Base-by-base conservation (phyloP, 2,888 invertebrate species). In the Gortyna flavago region DNA sequence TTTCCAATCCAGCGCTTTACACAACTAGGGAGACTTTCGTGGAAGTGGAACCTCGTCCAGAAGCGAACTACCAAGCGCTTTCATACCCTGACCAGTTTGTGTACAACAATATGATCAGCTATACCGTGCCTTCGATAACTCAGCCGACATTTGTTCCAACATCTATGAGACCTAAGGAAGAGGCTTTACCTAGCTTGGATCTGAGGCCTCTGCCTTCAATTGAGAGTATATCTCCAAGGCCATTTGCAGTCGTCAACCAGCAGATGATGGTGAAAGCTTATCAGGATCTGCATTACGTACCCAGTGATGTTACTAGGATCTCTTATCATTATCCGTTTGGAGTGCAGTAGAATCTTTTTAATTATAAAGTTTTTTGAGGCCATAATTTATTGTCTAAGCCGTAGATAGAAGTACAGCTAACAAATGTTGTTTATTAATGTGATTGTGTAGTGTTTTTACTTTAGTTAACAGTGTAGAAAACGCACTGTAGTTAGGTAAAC, bases 211-310 rank as follows among this genome's bases (percentile, higher is more conserved):
- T 96, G 70, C 96, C 96, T 1, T 96, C 96, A 0, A 96, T 96
- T n/a, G 96, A 96, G 88, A 96, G 96, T 61, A 96, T 96, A 64
- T 95, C 96, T 0, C 95, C 96, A 1, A 90, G 96, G 64, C 96
- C 96, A 0, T 96, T 96, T 65, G 94, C 96, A 0, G 94, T 96
- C 1, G 95, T 96, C 59, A 96, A 96, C 83, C 96, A 96, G 87
- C 96, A 96, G 87, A 96, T 96, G 96, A 96, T 96, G 96, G 95
- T 96, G 79, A 96, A 96, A 73, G 96, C 96, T 0, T 96, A 96
- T 75, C 96, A 96, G 83, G 96, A 96, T 73, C 88, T 96, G 38
- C 96, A 96, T 87, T 96, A 96, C 76, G 95, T 94, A 3, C 95
- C 96, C 18, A 92, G 95, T 75, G 96, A 96, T 71, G 95, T 96